Evolutionary conservation across 1,140 invertebrate genomes (phyloP).

Genomic region (Drosophila bocki): DNA sequence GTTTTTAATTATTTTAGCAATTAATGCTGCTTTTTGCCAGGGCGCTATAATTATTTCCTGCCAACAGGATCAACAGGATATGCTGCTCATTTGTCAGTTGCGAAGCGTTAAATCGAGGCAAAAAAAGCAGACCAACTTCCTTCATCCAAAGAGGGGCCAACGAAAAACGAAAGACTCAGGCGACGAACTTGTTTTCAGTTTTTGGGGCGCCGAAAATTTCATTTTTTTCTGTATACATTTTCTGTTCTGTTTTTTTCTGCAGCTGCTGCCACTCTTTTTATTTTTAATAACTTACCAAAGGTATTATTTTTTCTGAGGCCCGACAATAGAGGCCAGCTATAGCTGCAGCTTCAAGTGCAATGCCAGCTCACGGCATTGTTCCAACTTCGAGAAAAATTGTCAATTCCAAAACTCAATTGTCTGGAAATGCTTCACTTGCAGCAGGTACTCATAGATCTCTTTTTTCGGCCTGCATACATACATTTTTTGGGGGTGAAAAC

Average conservation of each 20-base stretch:
- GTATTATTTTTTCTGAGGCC: constrained; percentile 54
- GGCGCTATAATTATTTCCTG: constrained; percentile 68
- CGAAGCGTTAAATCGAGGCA: constrained; percentile 57
- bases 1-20: constrained; percentile 82
- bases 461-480: constrained; percentile 28
- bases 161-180: constrained; percentile 71
- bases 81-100: constrained; percentile 79
- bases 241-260: constrained; percentile 61
- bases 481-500: constrained; percentile 59
- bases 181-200: constrained; percentile 74
- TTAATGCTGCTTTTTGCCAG: constrained; percentile 55
- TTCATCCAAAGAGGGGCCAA: constrained; percentile 10
- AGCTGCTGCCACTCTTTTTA: constrained; percentile 57
- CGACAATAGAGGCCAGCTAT: constrained; percentile 58
- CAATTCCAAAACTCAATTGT: constrained; percentile 78
- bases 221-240: constrained; percentile 23
- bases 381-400: constrained; percentile 66
- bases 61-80: constrained; percentile 81
- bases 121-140: constrained; percentile 45
- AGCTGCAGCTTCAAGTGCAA: constrained; percentile 63
- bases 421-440: constrained; percentile 59
- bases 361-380: constrained; percentile 60
- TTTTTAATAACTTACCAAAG: constrained; percentile 65
- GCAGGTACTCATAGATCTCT: constrained; percentile 49
- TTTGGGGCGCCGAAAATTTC: constrained; percentile 52